Conservation (phyloP, 2,888 invertebrate species). For the Acrobasis repandana region DNA sequence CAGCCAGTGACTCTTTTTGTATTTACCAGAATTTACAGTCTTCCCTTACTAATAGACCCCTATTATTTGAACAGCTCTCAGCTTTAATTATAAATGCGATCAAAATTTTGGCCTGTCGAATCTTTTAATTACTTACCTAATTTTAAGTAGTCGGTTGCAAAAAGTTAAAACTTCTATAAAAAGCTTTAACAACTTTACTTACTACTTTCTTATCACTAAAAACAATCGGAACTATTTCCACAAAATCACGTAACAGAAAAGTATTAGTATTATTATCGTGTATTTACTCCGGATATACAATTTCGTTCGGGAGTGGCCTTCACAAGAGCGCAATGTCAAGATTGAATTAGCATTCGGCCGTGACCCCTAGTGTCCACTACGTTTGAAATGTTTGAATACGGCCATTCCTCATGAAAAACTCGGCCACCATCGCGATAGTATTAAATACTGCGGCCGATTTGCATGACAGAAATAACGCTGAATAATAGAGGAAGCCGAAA, state of each 20-base stretch:
- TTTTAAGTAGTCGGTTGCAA: no score
- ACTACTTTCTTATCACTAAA: neutral
- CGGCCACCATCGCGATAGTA: constrained; percentile 14
- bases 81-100: no score
- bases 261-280: neutral
- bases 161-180: neutral
- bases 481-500: neutral
- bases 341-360: constrained; percentile 42
- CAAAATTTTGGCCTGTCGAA: no score
- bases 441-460: constrained; percentile 19
- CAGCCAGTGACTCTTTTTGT: no score
- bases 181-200: neutral
- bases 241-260: neutral
- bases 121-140: no score
- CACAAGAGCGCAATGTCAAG: constrained; percentile 56
- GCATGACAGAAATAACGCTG: constrained; percentile 14
- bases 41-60: no score
- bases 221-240: neutral
- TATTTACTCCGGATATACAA: constrained; percentile 25
- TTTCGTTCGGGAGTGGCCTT: constrained; percentile 38
- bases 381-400: constrained; percentile 22
- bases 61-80: no score
- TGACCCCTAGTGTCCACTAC: constrained; percentile 35
- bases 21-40: no score
- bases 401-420: constrained; percentile 20